Percentiles rank a stretch among this genome's conserved stretches.
phyloP scores from a whole-genome alignment of 35 echinoderm and acorn worm genomes.

The Ptychodera flava region DNA sequence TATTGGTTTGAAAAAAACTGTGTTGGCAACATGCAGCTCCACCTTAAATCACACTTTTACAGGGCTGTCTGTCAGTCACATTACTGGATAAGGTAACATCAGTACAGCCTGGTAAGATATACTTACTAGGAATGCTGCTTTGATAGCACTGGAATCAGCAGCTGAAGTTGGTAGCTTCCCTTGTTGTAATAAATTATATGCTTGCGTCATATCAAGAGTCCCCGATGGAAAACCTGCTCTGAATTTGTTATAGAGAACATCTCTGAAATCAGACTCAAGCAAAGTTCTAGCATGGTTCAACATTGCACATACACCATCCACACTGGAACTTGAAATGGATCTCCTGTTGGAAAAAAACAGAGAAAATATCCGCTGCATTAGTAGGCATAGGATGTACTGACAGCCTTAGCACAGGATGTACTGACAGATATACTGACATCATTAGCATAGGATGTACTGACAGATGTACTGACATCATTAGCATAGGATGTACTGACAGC shows the following conservation, averaged over 20 bases:
- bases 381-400: too few relatives aligned
- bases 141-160: slow-evolving; percentile 90
- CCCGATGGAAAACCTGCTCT: slow-evolving; percentile 91
- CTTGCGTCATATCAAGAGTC: slow-evolving; percentile 85
- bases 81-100: too few relatives aligned
- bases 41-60: too few relatives aligned
- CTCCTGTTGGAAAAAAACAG: slow-evolving; percentile 43
- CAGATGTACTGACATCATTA: too few relatives aligned
- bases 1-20: too few relatives aligned
- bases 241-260: slow-evolving; percentile 65
- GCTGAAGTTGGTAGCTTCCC: slow-evolving; percentile 82
- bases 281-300: slow-evolving; percentile 80
- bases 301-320: slow-evolving; percentile 93
- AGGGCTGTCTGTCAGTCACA: too few relatives aligned
- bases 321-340: slow-evolving; percentile 87
- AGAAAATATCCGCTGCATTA: neutral
- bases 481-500: too few relatives aligned
- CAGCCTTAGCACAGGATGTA: too few relatives aligned
- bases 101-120: too few relatives aligned
- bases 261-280: slow-evolving; percentile 80
- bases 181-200: slow-evolving; percentile 94
- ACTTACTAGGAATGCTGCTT: slow-evolving; percentile 94
- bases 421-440: too few relatives aligned
- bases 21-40: too few relatives aligned
- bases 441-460: too few relatives aligned